Evolutionary conservation across 1,140 invertebrate species (phyloP).

Genomic region (Lepidurus arcticus): DNA sequence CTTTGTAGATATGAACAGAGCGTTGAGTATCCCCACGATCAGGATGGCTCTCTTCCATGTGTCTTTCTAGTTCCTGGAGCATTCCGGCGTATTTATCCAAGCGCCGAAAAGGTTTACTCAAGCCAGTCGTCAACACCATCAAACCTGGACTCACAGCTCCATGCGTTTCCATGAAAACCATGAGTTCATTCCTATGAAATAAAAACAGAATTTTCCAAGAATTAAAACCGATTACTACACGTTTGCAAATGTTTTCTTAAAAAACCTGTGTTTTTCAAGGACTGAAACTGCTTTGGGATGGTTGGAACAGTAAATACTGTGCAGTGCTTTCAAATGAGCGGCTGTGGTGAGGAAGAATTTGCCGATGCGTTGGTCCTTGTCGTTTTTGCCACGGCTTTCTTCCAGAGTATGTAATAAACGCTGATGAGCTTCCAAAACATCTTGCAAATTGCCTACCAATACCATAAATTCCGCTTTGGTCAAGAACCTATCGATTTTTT

Average conservation of each 20-base stretch:
- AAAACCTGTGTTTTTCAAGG: slow-evolving; percentile 80
- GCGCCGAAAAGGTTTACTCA: slow-evolving; percentile 90
- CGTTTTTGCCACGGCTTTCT: slow-evolving; percentile 60
- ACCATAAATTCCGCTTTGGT: slow-evolving; percentile 76
- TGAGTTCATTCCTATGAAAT: slow-evolving; percentile 68
- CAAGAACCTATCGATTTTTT: slow-evolving; percentile 54
- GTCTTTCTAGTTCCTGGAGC: slow-evolving; percentile 89
- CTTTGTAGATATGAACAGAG: slow-evolving; percentile 87
- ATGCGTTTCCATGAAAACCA: slow-evolving; percentile 76
- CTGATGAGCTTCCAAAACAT: slow-evolving; percentile 76
- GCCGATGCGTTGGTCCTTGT: slow-evolving; percentile 76
- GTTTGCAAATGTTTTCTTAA: slow-evolving; percentile 36
- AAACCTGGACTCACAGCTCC: slow-evolving; percentile 73
- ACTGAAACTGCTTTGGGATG: slow-evolving; percentile 89
- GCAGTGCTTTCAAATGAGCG: slow-evolving; percentile 74
- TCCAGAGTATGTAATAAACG: slow-evolving; percentile 70
- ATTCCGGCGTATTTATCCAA: slow-evolving; percentile 90
- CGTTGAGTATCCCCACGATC: slow-evolving; percentile 94
- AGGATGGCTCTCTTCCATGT: slow-evolving; percentile 88
- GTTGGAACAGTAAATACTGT: slow-evolving; percentile 79
- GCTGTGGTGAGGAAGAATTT: slow-evolving; percentile 84
- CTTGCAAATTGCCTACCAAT: slow-evolving; percentile 78
- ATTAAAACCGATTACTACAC: slow-evolving; percentile 25
- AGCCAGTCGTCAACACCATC: slow-evolving; percentile 78
- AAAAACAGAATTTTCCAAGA: neutral